Conservation (phyloP, 2,797 vertebrate genomes). For the Lepidocolaptes lacrymiger region DNA sequence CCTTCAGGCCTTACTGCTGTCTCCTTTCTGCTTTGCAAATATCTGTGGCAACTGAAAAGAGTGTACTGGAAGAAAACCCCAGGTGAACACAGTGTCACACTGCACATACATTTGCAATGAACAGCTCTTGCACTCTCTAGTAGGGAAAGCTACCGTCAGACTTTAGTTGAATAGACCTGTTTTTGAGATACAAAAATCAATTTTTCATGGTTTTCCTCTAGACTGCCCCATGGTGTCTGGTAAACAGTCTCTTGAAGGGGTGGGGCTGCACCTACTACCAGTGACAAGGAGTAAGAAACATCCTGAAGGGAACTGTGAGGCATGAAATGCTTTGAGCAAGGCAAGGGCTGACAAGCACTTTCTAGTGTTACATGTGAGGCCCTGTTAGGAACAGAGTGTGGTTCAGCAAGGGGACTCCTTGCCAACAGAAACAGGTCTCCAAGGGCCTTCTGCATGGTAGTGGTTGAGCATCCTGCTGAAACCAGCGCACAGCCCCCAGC, state of each 20-base stretch:
- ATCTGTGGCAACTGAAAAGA: not conserved
- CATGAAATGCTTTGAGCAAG: not conserved
- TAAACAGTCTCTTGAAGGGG: not conserved
- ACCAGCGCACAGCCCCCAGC: not conserved
- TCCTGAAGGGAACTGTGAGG: not conserved
- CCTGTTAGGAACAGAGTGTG: fast-evolving
- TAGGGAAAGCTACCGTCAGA: not conserved
- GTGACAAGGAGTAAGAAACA: not conserved
- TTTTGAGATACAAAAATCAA: not conserved
- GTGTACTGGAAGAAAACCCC: not conserved
- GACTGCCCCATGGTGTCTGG: not conserved
- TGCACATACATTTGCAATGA: not conserved
- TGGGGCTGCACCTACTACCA: not conserved
- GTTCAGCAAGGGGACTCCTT: not conserved
- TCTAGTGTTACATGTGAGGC: not conserved
- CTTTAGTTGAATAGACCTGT: not conserved
- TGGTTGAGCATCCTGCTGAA: not conserved
- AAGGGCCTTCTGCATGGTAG: fast-evolving
- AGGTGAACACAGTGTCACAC: not conserved
- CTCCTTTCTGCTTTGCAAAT: not conserved
- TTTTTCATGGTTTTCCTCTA: not conserved
- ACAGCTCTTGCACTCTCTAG: not conserved
- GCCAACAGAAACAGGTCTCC: not conserved
- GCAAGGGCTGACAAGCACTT: not conserved
- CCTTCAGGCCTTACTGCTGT: not conserved